A percentile compares a stretch with the other conserved stretches of the same genome.
Evolutionary conservation across 2,113 vertebrate genomes (phyloP).

Genomic region (Edolisoma coerulescens): DNA sequence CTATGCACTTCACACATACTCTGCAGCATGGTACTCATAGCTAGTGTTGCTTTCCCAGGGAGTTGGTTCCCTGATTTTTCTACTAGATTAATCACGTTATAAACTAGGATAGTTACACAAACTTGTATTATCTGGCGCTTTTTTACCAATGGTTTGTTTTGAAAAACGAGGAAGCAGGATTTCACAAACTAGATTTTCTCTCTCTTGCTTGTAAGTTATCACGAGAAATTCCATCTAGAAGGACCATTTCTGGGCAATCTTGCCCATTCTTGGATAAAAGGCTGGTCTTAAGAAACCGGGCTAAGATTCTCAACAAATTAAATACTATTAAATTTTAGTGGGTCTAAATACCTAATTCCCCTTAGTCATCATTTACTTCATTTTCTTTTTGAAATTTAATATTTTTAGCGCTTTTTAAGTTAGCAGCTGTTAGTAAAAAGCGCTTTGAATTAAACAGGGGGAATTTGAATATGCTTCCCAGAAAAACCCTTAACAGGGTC

Average conservation of each 20-base stretch:
- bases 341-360: not conserved
- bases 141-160: not conserved
- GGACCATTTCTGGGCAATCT: not conserved
- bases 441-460: not conserved
- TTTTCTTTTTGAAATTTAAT: not conserved
- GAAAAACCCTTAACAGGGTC: not conserved
- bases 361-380: not conserved
- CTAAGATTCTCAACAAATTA: not conserved
- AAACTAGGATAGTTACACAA: not conserved
- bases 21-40: not conserved
- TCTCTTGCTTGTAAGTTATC: not conserved
- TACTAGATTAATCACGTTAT: not conserved
- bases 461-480: not conserved
- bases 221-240: not conserved
- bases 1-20: no score
- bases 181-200: not conserved
- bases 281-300: not conserved
- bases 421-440: not conserved
- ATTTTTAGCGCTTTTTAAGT: not conserved
- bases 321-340: not conserved
- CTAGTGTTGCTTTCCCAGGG: not conserved
- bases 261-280: not conserved
- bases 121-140: fast-evolving
- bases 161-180: not conserved
- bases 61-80: not conserved